Evolutionary conservation across 64 coral and sea anemone genomes (phyloP), one percentile per base, ranked within the genome.

Genomic region (Cladopsammia gracilis): DNA sequence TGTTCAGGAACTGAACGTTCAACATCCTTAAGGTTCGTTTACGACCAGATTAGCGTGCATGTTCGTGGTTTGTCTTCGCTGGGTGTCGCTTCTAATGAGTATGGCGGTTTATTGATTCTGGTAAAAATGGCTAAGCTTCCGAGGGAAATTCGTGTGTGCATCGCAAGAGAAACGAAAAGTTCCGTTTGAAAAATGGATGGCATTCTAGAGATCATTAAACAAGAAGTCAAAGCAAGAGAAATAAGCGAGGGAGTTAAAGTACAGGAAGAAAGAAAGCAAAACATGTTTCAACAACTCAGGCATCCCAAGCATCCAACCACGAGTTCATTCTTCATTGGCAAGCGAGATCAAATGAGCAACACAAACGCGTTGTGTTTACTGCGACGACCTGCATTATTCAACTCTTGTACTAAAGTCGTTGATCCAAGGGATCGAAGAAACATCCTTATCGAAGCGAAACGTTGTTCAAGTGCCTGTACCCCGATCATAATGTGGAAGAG

Each of bases 71-170:
- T 85, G 0, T 47, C 46, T 16, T 66, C 61, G 5, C 12, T 85
- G 25, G 81, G 80, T 6, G 60, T 84, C 1, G 20, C 20, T 67
- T 67, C 80, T 2, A 66, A 25, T 0, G 42, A 84, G 18, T 85
- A 85, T 85, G 81, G 81, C 20, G 67, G 80, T 25, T 70, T 86
- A n/a, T 25, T 86, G 13, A 71, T 84, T 9, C 80, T 61, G 3
- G 66, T 85, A 2, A 49, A 68, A 3, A 85, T 68, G 62, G 9
- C 14, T 1, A 85, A 34, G 58, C 13, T 81, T 8, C 77, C 53
- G 16, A 50, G n/a, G 4, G 77, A 81, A 62, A 50, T 81, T 10
- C 6, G 53, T 6, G 13, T 81, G 3, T 52, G 58, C 57, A n/a
- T 81, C 24, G 77, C 19, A 34, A 59, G 77, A 81, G n/a, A 56